Evolutionary conservation across 37 sponge, comb jelly and placozoan genomes (phyloP).

Genomic region (Halichondria panicea): DNA sequence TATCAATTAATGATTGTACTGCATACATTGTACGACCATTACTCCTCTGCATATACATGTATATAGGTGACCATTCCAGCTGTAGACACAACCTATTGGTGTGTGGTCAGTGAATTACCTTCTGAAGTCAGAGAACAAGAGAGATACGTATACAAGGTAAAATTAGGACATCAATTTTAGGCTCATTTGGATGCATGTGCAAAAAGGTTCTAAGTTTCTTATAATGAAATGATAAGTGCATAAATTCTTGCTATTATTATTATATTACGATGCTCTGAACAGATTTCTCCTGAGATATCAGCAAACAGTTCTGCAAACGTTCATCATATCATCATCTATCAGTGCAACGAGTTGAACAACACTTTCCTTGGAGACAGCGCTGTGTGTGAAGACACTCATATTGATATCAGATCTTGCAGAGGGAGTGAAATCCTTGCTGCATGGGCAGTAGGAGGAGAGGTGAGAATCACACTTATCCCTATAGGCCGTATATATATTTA

Average conservation of each 20-base stretch:
- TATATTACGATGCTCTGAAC: too few species aligned
- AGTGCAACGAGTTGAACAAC: slow-evolving; percentile 25
- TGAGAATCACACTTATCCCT: neutral
- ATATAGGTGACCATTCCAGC: slow-evolving; percentile 12
- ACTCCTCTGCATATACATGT: too few species aligned
- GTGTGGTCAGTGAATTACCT: neutral
- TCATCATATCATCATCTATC: slow-evolving; percentile 66
- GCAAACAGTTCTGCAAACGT: slow-evolving; percentile 28
- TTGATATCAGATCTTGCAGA: neutral
- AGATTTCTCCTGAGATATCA: slow-evolving; percentile 19
- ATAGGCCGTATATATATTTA: too few species aligned
- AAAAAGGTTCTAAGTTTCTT: too few species aligned
- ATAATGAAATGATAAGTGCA: too few species aligned
- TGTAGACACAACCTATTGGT: slow-evolving; percentile 39
- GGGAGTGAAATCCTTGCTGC: slow-evolving; percentile 25
- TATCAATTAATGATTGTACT: neutral
- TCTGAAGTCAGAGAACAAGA: slow-evolving; percentile 2
- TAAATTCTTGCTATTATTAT: too few species aligned
- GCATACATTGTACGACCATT: neutral
- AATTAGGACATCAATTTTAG: neutral
- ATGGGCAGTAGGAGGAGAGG: slow-evolving; percentile 73
- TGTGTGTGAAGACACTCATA: neutral
- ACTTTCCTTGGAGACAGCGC: slow-evolving; percentile 2
- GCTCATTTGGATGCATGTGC: too few species aligned
- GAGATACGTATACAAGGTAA: slow-evolving; percentile 4